Conservation (phyloP, 2,113 vertebrate genomes). For the Nesoenas mayeri region DNA sequence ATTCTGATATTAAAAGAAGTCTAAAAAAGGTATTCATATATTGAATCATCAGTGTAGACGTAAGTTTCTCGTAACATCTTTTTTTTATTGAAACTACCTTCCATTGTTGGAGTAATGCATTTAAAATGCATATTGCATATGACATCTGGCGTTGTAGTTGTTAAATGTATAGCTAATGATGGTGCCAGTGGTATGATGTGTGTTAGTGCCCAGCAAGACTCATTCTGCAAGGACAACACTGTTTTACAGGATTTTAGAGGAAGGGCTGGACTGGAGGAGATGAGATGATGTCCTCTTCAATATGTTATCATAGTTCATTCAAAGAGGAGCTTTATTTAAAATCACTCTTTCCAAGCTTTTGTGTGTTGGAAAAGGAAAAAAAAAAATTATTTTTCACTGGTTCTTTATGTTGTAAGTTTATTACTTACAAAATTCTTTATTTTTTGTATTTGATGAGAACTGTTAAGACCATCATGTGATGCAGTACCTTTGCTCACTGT, state of each 20-base stretch:
- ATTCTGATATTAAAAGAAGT: background rate
- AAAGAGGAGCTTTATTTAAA: background rate
- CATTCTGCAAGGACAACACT: background rate
- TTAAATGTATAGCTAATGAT: background rate
- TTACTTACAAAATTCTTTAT: background rate
- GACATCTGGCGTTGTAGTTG: background rate
- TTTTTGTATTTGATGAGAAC: background rate
- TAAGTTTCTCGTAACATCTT: background rate
- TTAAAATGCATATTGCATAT: background rate
- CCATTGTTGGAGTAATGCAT: background rate
- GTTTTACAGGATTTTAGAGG: background rate
- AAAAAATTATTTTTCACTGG: rapidly evolving
- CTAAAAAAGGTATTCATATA: background rate
- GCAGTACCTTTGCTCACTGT: background rate
- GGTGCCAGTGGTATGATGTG: background rate
- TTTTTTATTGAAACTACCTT: background rate
- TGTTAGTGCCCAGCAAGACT: rapidly evolving
- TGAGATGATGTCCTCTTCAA: background rate
- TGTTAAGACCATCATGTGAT: background rate
- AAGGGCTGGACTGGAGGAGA: background rate
- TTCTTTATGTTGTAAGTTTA: rapidly evolving
- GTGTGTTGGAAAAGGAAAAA: background rate
- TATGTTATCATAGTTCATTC: background rate
- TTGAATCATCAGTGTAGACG: background rate
- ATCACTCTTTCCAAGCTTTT: background rate